Base-by-base conservation (phyloP, 1,140 invertebrate genomes). In the Drosophila cardini region DNA sequence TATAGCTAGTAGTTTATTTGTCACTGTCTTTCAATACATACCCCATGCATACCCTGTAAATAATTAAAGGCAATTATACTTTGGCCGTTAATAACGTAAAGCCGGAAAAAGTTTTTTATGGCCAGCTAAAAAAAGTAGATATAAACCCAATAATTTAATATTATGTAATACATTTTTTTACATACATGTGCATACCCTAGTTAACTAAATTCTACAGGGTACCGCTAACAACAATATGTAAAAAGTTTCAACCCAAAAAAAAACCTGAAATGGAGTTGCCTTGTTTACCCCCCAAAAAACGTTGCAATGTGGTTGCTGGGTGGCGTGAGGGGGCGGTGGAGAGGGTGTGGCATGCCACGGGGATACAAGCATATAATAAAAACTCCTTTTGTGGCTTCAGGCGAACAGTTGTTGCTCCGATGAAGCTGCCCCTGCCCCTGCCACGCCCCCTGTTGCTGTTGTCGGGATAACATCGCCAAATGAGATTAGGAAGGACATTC, bases 401-500 rank as follows among this genome's bases (percentile, higher is more conserved):
- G 32, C 38, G 57, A 34, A 58, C 50, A 75, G 68, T 83, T 89
- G 80, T 78, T 90, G 84, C 76, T 80, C 52, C 50, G 43, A 26
- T 63, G 68, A 40, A 15, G 64, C 9, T 52, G 38, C 34, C 36
- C 46, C 9, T 50, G 65, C 32, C 26, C 10, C 40, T 62, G 67
- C 53, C 53, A 36, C 32, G 43, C 15, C 42, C 55, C 46, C 58
- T 53, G 67, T 52, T 21, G 53, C 52, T 65, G 52, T 61, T 67
- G 67, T 58, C 87, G 76, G 87, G 87, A 90, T 87, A 90, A 90
- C 80, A 90, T 80, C 80, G 70, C 70, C 70, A 87, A 90, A 90
- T 90, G 87, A 90, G 87, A 90, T 90, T 90, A 90, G 87, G 87
- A 90, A 90, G 87, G 87, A 90, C 87, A 90, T 90, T 87, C 87